A percentile compares a stretch with the other conserved stretches of the same genome.
Evolutionary conservation across 2,797 vertebrate genomes (phyloP).

Genomic region (Chaetophractus vellerosus): DNA sequence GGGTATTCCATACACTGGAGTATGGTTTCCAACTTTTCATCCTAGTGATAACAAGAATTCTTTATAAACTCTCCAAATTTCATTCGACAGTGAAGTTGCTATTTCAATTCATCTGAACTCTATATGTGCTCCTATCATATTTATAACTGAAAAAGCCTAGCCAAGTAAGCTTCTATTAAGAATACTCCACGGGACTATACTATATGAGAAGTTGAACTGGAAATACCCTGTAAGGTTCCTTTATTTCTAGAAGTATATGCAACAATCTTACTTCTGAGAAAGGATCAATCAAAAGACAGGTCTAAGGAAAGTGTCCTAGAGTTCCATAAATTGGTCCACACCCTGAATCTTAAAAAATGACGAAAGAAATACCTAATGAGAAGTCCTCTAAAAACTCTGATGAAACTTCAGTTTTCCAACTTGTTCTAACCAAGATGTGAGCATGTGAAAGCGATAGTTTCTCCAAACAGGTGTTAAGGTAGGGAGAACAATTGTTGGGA

Average conservation of each 20-base stretch:
- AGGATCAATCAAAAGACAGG: neutral
- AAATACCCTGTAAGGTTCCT: neutral
- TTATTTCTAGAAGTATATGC: conserved; percentile 20
- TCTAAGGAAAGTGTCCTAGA: neutral
- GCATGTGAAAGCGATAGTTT: neutral
- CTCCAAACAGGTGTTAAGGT: neutral
- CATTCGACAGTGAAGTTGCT: neutral
- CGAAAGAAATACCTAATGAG: neutral
- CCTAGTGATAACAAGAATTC: conserved; percentile 8
- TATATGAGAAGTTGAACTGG: conserved; percentile 18
- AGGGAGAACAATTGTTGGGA: neutral
- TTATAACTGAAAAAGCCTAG: neutral
- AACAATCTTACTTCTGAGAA: neutral
- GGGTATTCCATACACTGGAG: neutral
- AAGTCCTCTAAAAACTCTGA: conserved; percentile 1
- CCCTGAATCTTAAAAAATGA: neutral
- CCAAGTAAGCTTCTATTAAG: neutral
- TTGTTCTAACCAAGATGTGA: neutral
- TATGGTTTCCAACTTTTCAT: conserved; percentile 17
- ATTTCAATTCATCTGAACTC: neutral
- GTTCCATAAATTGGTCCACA: neutral
- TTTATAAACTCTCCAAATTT: neutral
- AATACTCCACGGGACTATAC: neutral
- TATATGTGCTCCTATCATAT: neutral
- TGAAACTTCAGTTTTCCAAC: neutral